A percentile compares a stretch with the other conserved stretches of the same genome.
phyloP scores from a whole-genome alignment of 1,140 invertebrate species.

The Drosophila murphyi region DNA sequence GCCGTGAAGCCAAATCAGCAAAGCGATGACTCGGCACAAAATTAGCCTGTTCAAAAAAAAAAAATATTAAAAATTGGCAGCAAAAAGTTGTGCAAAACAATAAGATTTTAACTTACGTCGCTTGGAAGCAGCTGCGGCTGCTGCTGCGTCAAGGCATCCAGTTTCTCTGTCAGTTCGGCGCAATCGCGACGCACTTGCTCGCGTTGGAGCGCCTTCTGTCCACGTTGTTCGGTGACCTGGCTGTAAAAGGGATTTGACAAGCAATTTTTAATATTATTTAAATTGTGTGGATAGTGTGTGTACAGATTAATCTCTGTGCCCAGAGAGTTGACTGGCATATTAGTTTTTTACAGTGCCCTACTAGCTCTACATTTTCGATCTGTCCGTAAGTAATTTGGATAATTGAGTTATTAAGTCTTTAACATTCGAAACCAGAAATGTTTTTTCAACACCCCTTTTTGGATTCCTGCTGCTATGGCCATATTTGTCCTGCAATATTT shows the following conservation, averaged over 20 bases:
- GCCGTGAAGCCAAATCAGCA: conserved; percentile 37
- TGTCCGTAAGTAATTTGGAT: no score
- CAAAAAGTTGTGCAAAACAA: not conserved
- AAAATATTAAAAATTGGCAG: not conserved
- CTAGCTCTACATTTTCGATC: no score
- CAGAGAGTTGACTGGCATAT: no score
- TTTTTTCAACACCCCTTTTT: no score
- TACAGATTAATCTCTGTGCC: no score
- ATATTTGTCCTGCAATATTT: no score
- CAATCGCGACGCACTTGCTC: conserved; percentile 78
- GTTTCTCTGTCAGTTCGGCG: conserved; percentile 66
- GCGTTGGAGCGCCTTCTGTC: conserved; percentile 73
- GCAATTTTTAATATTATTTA: not conserved
- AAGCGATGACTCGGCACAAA: conserved; percentile 62
- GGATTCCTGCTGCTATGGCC: no score
- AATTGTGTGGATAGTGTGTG: no score
- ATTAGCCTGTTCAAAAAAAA: conserved; percentile 34
- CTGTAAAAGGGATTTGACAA: conserved; percentile 27
- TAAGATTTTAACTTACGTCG: conserved; percentile 54
- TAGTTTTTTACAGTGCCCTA: no score
- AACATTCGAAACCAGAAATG: no score
- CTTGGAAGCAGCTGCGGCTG: conserved; percentile 61
- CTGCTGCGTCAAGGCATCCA: conserved; percentile 69
- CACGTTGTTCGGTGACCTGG: conserved; percentile 60
- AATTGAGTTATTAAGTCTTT: no score